Evolutionary conservation across 2,888 invertebrate genomes (phyloP).

Genomic region (Agrochola lota): DNA sequence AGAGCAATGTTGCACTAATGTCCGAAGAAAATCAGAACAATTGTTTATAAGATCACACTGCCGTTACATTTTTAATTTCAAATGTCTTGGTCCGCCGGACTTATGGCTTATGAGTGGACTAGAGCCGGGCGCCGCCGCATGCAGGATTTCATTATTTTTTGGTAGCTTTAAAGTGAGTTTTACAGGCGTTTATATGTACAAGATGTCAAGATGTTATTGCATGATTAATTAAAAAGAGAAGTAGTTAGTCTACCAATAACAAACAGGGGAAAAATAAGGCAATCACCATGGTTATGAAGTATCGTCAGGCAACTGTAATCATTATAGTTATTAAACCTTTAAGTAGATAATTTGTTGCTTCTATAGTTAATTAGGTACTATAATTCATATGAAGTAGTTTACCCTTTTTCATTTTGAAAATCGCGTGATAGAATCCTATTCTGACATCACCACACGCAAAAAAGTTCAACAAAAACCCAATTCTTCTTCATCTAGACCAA

Average conservation of each 20-base stretch:
- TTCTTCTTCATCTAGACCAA: conserved; percentile 41
- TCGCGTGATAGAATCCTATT: conserved; percentile 30
- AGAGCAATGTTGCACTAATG: conserved; percentile 82
- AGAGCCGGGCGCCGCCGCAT: conserved; percentile 72
- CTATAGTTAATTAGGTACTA: conserved; percentile 9
- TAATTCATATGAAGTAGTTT: background rate
- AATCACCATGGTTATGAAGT: background rate
- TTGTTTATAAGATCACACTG: conserved; percentile 81
- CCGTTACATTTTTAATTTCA: conserved; percentile 87
- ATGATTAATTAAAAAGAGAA: background rate
- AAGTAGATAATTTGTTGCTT: conserved; percentile 3
- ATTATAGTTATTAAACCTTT: conserved; percentile 1
- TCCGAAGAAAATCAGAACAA: conserved; percentile 76
- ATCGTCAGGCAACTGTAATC: conserved; percentile 3
- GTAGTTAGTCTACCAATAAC: background rate
- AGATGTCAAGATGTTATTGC: background rate
- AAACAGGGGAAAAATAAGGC: background rate
- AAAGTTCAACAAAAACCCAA: conserved; percentile 40
- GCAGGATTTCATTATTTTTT: background rate
- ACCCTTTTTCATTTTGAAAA: conserved; percentile 30
- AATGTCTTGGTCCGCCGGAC: conserved; percentile 80
- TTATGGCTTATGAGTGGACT: conserved; percentile 55
- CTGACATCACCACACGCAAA: conserved; percentile 19
- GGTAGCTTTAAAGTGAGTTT: background rate
- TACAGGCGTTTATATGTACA: background rate